These are phyloP conservation scores for Orius laevigatus DNA, from an alignment of 1,140 invertebrate genomes.

Conservation along the genomic window DNA sequence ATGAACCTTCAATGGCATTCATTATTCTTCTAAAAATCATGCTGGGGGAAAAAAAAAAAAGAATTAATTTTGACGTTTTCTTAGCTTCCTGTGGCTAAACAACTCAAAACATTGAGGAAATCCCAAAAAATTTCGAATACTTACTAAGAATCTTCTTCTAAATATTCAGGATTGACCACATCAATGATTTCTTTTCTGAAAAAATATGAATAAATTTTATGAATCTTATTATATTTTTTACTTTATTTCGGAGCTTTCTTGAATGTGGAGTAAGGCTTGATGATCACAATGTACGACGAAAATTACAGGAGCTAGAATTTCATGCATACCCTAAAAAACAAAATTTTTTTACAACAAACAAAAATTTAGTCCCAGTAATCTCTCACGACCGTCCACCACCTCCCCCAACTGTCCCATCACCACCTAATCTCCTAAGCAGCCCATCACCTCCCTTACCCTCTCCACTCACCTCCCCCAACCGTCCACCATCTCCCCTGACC, in stretches of 20 bases:
- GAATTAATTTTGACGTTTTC: slow-evolving; percentile 16
- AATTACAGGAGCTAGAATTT: slow-evolving; percentile 57
- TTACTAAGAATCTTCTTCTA: slow-evolving; percentile 8
- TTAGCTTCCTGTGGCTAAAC: too few species aligned
- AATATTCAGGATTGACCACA: slow-evolving; percentile 6
- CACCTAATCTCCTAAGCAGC: too few species aligned
- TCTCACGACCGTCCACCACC: too few species aligned
- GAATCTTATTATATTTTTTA: slow-evolving; percentile 11
- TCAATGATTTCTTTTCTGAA: slow-evolving; percentile 4
- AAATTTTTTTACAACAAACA: too few species aligned
- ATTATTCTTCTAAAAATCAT: slow-evolving; percentile 55
- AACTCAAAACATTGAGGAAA: background rate
- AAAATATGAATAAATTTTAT: slow-evolving; percentile 1
- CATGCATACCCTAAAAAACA: slow-evolving; percentile 55
- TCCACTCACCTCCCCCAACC: too few species aligned
- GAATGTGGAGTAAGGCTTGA: slow-evolving; percentile 36
- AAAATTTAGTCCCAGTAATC: too few species aligned
- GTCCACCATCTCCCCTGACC: too few species aligned
- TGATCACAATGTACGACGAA: slow-evolving; percentile 58
- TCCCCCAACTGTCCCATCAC: too few species aligned
- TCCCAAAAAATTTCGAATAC: background rate
- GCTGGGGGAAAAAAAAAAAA: slow-evolving; percentile 30
- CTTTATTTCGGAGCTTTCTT: slow-evolving; percentile 26
- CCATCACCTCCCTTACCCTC: too few species aligned
- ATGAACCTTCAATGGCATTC: slow-evolving; percentile 52